Conservation (phyloP, 1,140 invertebrate species). For the Hypothenemus hampei region DNA sequence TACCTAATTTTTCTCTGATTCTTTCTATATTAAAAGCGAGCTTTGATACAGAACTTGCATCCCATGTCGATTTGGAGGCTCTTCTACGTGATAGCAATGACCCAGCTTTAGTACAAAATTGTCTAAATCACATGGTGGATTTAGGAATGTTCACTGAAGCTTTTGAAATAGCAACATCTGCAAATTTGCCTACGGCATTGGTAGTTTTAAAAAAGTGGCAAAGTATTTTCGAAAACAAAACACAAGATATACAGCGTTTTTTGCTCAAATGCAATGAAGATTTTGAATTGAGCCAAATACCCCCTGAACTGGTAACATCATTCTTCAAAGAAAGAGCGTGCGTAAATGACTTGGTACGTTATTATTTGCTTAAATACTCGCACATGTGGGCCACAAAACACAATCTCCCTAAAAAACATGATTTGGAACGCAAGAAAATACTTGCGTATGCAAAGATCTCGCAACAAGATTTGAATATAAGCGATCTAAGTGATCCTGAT, state of each 20-base stretch:
- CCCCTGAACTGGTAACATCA: constrained; percentile 49
- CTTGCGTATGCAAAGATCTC: constrained; percentile 36
- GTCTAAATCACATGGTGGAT: constrained; percentile 50
- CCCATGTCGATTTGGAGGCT: constrained; percentile 41
- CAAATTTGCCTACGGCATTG: constrained; percentile 47
- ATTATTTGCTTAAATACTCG: constrained; percentile 51
- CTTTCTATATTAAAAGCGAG: constrained; percentile 51
- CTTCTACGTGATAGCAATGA: constrained; percentile 38
- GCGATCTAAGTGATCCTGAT: constrained; percentile 6
- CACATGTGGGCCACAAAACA: constrained; percentile 51
- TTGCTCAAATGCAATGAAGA: constrained; percentile 54
- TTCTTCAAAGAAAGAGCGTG: constrained; percentile 46
- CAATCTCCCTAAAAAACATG: constrained; percentile 45
- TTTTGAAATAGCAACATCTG: constrained; percentile 52
- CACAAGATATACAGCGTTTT: constrained; percentile 44
- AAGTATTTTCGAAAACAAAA: constrained; percentile 43
- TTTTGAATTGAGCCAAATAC: constrained; percentile 52
- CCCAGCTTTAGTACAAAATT: constrained; percentile 45
- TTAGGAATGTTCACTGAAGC: constrained; percentile 52
- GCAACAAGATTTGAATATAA: neutral
- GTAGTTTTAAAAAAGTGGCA: constrained; percentile 52
- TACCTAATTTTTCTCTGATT: constrained; percentile 51
- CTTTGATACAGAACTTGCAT: constrained; percentile 43
- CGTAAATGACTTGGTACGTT: constrained; percentile 46
- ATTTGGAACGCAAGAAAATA: constrained; percentile 54